Conservation (phyloP, 2,113 vertebrate genomes). For the Cyanoderma ruficeps region DNA sequence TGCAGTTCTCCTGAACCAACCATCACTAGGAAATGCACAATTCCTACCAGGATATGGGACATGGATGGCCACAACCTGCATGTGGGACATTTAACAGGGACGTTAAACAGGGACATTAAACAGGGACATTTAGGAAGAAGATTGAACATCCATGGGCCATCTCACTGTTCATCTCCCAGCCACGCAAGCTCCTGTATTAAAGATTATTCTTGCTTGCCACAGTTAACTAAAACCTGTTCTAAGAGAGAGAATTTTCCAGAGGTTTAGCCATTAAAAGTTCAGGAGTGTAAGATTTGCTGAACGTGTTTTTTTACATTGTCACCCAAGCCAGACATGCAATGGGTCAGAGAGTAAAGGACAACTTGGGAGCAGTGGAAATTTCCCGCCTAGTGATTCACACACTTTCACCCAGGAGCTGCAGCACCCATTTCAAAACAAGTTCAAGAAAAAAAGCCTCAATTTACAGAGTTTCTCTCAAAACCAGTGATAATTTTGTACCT, state of each 20-base stretch:
- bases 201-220: neutral
- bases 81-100: too few relatives aligned
- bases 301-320: neutral
- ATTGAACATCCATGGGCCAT: neutral
- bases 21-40: neutral
- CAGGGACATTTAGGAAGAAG: neutral
- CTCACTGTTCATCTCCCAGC: neutral
- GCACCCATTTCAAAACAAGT: neutral
- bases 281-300: neutral
- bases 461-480: neutral
- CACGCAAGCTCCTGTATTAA: neutral
- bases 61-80: too few relatives aligned
- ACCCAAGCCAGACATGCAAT: neutral
- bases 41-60: neutral
- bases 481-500: neutral
- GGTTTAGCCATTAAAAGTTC: neutral
- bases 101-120: neutral
- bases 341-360: neutral
- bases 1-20: neutral
- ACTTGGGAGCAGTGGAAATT: neutral
- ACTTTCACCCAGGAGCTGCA: neutral
- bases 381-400: neutral
- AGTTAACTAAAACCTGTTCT: neutral
- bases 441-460: neutral
- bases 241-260: neutral